Percentiles rank a stretch among this genome's conserved stretches.
Conservation (phyloP, 2,113 vertebrate genomes). For the Apodemus speciosus region DNA sequence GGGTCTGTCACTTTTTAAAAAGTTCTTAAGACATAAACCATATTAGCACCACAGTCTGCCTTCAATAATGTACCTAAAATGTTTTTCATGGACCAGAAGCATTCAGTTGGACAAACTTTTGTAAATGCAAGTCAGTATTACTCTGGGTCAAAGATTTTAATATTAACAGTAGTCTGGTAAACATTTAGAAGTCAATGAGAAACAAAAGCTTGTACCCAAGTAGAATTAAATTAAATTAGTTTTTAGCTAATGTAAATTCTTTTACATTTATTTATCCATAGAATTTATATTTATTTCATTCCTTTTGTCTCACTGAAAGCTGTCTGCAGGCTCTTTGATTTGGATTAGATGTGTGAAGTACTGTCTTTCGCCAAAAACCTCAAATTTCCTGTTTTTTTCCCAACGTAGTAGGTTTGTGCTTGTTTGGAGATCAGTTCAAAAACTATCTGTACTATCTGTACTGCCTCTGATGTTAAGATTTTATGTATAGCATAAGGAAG, state of each 20-base stretch:
- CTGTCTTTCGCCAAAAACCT: constrained; percentile 84
- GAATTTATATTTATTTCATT: constrained; percentile 81
- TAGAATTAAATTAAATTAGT: constrained; percentile 77
- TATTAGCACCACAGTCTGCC: constrained; percentile 77
- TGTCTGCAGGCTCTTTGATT: constrained; percentile 81
- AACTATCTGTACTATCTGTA: constrained; percentile 83
- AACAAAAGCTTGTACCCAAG: constrained; percentile 82
- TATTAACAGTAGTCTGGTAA: constrained; percentile 76
- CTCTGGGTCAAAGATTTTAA: constrained; percentile 70
- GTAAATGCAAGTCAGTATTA: constrained; percentile 71
- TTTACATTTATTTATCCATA: constrained; percentile 79
- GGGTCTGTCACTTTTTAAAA: constrained; percentile 74
- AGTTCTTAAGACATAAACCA: constrained; percentile 60
- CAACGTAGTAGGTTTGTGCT: constrained; percentile 82
- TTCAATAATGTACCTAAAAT: constrained; percentile 70
- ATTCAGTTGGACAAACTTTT: constrained; percentile 62
- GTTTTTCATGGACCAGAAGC: constrained; percentile 69
- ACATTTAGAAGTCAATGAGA: constrained; percentile 79
- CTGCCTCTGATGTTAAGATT: constrained; percentile 84
- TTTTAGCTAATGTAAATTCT: constrained; percentile 78
- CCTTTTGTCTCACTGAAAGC: constrained; percentile 77
- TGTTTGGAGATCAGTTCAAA: constrained; percentile 83
- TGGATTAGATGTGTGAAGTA: constrained; percentile 81
- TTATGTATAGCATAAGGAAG: constrained; percentile 84
- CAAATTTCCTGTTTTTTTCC: constrained; percentile 77